Evolutionary conservation across 2,888 invertebrate genomes (phyloP).

Genomic region (Pyrocoelia pectoralis): DNA sequence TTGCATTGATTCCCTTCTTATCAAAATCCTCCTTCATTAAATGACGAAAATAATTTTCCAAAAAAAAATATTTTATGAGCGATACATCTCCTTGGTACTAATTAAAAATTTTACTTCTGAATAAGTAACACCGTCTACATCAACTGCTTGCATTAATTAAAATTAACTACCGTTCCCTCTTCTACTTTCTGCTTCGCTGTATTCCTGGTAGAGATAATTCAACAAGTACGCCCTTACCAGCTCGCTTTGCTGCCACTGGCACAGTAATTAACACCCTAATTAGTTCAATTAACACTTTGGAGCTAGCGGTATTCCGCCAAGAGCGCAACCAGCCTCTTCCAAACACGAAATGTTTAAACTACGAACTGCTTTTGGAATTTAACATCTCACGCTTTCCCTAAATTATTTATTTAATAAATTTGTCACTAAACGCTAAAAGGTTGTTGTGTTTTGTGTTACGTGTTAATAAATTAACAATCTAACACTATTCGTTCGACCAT

Average conservation of each 20-base stretch:
- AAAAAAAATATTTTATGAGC: not conserved
- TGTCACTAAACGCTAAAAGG: constrained; percentile 7
- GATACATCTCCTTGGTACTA: constrained; percentile 1
- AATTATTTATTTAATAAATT: constrained; percentile 22
- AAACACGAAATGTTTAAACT: constrained; percentile 37
- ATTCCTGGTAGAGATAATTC: constrained; percentile 38
- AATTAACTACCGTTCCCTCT: constrained; percentile 34
- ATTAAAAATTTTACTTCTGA: constrained; percentile 15
- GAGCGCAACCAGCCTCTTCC: constrained; percentile 35
- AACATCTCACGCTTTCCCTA: constrained; percentile 13
- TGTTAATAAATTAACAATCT: constrained; percentile 10
- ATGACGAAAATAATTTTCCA: not conserved
- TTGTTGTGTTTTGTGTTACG: constrained; percentile 2
- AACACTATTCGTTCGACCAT: not conserved
- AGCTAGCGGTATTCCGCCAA: constrained; percentile 35
- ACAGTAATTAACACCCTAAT: constrained; percentile 41
- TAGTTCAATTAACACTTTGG: constrained; percentile 40
- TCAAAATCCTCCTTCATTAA: not conserved
- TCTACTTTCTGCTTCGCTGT: constrained; percentile 25
- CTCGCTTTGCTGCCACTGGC: constrained; percentile 35
- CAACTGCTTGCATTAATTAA: constrained; percentile 26
- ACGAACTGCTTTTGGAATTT: constrained; percentile 30
- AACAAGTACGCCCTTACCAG: constrained; percentile 39
- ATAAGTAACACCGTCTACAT: constrained; percentile 23
- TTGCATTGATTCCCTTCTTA: constrained; percentile 12